A percentile compares a stretch with the other conserved stretches of the same genome.
Conservation (phyloP, 30 jellyfish, hydroid and myxozoan genomes). For the Cassiopea xamachana region DNA sequence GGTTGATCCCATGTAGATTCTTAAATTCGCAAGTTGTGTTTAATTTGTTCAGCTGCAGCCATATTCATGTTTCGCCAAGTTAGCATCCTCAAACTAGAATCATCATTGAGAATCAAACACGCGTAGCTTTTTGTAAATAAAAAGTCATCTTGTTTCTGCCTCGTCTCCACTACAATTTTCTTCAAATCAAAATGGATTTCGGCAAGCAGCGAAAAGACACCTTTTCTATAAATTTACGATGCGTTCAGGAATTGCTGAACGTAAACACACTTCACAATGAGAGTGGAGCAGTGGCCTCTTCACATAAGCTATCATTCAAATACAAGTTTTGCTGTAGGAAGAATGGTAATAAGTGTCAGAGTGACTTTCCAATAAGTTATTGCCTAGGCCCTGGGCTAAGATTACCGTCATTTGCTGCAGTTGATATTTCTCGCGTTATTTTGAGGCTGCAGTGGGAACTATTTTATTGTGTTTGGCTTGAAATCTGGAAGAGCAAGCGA, state of each 20-base stretch:
- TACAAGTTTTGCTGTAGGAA: no score
- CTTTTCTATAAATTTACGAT: not conserved
- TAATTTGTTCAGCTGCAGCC: no score
- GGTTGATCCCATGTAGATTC: no score
- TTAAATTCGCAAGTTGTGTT: no score
- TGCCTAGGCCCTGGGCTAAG: not conserved
- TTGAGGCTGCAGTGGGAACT: conserved; percentile 51
- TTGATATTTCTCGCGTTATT: not conserved
- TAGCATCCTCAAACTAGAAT: no score
- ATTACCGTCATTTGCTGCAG: not conserved
- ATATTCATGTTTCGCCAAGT: no score
- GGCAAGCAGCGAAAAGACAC: no score
- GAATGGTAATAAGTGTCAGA: no score
- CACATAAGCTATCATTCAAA: no score
- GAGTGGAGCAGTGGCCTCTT: not conserved
- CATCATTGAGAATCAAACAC: no score
- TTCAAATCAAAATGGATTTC: not conserved
- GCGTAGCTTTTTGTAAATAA: no score
- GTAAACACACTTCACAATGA: not conserved
- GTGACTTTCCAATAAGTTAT: not conserved
- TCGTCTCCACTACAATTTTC: not conserved
- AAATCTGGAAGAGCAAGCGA: conserved; percentile 11
- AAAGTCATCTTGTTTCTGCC: not conserved
- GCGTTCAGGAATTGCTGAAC: not conserved
- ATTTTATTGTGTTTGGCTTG: conserved; percentile 39